phyloP scores from a whole-genome alignment of 2,888 invertebrate species.

The Lepetodrilus schrolli region DNA sequence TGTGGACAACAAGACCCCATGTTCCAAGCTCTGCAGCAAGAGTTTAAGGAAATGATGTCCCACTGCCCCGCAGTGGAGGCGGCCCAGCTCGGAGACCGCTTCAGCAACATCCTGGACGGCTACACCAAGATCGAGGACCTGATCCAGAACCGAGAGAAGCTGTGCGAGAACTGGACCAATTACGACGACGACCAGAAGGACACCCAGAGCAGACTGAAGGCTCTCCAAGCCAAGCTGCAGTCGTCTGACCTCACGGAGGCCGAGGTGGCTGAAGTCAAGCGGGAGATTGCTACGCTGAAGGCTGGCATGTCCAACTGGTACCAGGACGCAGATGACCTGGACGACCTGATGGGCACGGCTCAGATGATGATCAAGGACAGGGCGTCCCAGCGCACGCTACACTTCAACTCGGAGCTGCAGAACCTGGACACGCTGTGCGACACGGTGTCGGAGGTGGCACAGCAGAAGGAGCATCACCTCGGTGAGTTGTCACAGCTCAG shows the following conservation, averaged over 20 bases:
- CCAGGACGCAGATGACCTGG: conserved; percentile 57
- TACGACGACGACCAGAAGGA: conserved; percentile 88
- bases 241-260: conserved; percentile 82
- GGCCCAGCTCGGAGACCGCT: conserved; percentile 83
- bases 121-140: conserved; percentile 79
- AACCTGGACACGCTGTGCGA: conserved; percentile 61
- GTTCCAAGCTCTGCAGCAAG: conserved; percentile 86
- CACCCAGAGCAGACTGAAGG: conserved; percentile 85
- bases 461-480: conserved; percentile 72
- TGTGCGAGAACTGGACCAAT: conserved; percentile 81
- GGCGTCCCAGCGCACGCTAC: conserved; percentile 67
- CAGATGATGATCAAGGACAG: conserved; percentile 70
- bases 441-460: conserved; percentile 52
- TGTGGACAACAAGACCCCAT: conserved; percentile 87
- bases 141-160: conserved; percentile 64
- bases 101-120: conserved; percentile 84
- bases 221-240: conserved; percentile 87
- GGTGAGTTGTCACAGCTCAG: conserved; percentile 79
- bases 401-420: conserved; percentile 68
- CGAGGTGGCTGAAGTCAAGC: conserved; percentile 82
- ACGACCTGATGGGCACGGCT: conserved; percentile 67
- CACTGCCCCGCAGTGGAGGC: conserved; percentile 85
- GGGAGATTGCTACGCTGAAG: conserved; percentile 83
- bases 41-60: conserved; percentile 85
- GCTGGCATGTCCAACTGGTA: conserved; percentile 62